Conservation (phyloP, 2,888 invertebrate genomes). For the Rhamphomyia laevipes region DNA sequence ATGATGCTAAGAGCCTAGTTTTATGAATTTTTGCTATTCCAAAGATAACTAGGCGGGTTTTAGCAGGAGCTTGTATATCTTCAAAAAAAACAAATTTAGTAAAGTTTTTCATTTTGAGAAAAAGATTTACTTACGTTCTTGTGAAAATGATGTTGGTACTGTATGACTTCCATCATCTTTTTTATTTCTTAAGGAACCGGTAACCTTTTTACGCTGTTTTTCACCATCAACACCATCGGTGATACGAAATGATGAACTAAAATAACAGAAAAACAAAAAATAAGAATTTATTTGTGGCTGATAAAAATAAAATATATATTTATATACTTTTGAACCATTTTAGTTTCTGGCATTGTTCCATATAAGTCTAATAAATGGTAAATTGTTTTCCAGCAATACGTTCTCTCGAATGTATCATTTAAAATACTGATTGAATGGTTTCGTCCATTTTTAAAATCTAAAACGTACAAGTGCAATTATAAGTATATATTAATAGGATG, state of each 20-base stretch:
- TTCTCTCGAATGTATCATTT: slow-evolving; percentile 33
- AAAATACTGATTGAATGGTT: too few species aligned
- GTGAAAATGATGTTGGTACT: slow-evolving; percentile 32
- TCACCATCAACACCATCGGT: slow-evolving; percentile 59
- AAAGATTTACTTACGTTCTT: slow-evolving; percentile 24
- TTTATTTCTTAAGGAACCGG: slow-evolving; percentile 33
- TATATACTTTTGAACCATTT: slow-evolving; percentile 52
- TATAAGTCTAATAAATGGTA: slow-evolving; percentile 86
- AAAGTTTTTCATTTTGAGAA: neutral
- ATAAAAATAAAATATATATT: slow-evolving; percentile 12
- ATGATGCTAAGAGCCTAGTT: slow-evolving; percentile 73
- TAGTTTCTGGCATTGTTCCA: slow-evolving; percentile 89
- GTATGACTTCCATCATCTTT: slow-evolving; percentile 42
- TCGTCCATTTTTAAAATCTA: too few species aligned
- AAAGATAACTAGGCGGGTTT: slow-evolving; percentile 70
- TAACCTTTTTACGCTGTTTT: slow-evolving; percentile 45
- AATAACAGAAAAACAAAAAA: slow-evolving; percentile 10
- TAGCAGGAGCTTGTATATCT: slow-evolving; percentile 43
- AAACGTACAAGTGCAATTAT: too few species aligned
- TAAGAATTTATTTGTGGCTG: slow-evolving; percentile 14
- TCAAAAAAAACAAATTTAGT: slow-evolving; percentile 14
- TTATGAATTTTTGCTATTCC: slow-evolving; percentile 80
- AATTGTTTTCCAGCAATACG: slow-evolving; percentile 89
- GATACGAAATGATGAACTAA: slow-evolving; percentile 54
- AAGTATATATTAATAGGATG: too few species aligned